Evolutionary conservation across 2,888 invertebrate species (phyloP), one percentile per base, ranked within the genome.

Genomic region (Trichopria drosophilae): DNA sequence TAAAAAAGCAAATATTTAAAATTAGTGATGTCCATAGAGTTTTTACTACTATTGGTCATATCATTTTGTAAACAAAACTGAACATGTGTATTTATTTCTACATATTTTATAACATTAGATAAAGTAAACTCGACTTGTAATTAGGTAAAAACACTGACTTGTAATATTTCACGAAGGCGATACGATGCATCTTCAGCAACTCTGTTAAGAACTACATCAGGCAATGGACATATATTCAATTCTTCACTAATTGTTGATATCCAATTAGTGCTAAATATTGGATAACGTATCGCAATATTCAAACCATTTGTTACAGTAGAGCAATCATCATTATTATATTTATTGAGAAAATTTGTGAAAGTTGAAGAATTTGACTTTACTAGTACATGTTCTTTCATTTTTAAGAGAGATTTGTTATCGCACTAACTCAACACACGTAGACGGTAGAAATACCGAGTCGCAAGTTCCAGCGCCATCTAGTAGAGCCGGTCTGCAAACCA

Each of bases 171-270:
- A 55, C 74, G 61, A 15, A 75, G 59, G 28, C 72, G 68, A 58
- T 75, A 75, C 0, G 75, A 74, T 29, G 74, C 74, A 64, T 75
- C 75, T 51, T 75, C 74, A 3, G 75, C 71, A 6, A 75, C 55
- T 61, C 71, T 68, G 34, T 64, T 53, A 9, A 71, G 53, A 19
- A 75, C 56, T 37, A 69, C 60, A 58, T 75, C 73, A 0, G 71
- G 68, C 15, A 75, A 50, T 5, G 73, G 66, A 58, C 73, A 68
- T 58, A 75, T 63, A 19, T 74, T 74, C 19, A 75, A 58, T 56
- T 75, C 75, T 53, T 75, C 75, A 4, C 74, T 72, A 32, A 74
- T 75, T 2, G 69, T 58, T 29, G 72, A 70, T 52, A 75, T 62
- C 74, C 74, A 75, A 13, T 75, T 73, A 18, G 68, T 72, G 44